Evolutionary conservation across 1,140 invertebrate species (phyloP), one percentile per base, ranked within the genome.

Genomic region (Drosophila paulistorum): DNA sequence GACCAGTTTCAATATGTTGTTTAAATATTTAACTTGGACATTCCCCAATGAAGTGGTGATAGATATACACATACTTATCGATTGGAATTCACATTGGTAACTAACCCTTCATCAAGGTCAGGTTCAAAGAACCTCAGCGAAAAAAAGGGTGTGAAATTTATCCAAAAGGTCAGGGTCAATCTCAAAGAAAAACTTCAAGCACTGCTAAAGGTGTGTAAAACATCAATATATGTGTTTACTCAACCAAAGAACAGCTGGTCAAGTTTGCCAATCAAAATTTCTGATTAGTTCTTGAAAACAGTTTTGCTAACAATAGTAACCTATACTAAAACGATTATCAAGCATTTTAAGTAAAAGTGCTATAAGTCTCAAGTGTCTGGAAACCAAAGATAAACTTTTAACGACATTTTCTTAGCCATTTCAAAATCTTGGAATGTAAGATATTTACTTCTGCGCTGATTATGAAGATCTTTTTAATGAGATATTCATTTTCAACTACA

Each of bases 1-100:
- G 35, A 59, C 33, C 33, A 59, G 57, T 62, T 42, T 45, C 13
- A 26, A 60, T 41, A 60, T 45, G 60, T 45, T 62, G 37, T 23
- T 42, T 45, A 62, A 45, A 41, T 62, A 62, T 42, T 62, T 62
- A 37, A 41, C 14, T 45, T 62, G 20, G 60, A 39, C 60, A 51
- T 51, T 51, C 45, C 45, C 45, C 17, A 11, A 3, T 51, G 45
- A 51, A 51, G 45, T 51, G 11, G 20, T 23, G 14, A 45, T 4
- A 48, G 7, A 51, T 48, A 20, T 37, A 13, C 33, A 39, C 7
- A 35, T 37, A 59, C 14, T 39, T 59, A 59, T 59, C 33, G 33
- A 59, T 39, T 59, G 33, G 57, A 59, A 59, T 59, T 59, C 35
- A 20, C 26, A 33, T 10, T 30, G 30, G 30, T 30, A 17, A 14